Percentiles rank a stretch among this genome's conserved stretches.
Evolutionary conservation across 2,113 vertebrate species (phyloP).

Genomic region (Bucco capensis): DNA sequence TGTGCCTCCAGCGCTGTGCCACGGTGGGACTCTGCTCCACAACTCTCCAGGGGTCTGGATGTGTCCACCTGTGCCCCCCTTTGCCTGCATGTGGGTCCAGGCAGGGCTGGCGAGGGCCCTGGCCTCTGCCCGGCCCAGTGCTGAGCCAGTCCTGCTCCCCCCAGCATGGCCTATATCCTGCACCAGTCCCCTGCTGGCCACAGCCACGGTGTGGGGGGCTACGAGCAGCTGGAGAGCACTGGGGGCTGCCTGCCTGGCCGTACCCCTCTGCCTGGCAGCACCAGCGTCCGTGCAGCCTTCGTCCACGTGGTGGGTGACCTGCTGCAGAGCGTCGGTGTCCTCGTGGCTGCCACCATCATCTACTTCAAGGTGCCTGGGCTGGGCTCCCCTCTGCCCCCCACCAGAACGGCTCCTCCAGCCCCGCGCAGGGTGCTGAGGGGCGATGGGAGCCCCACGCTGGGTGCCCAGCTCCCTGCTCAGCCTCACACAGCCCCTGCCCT

Average conservation of each 20-base stretch:
- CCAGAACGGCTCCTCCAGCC: background rate
- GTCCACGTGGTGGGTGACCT: conserved; percentile 95
- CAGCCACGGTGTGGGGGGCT: conserved; percentile 71
- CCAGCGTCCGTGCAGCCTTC: conserved; percentile 91
- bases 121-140: rapidly evolving
- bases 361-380: conserved; percentile 84
- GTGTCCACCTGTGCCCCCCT: background rate
- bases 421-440: rapidly evolving
- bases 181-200: conserved; percentile 86
- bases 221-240: conserved; percentile 83
- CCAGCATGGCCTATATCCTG: conserved; percentile 95
- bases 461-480: background rate
- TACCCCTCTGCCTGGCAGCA: conserved; percentile 78
- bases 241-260: conserved; percentile 43
- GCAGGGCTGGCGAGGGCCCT: background rate
- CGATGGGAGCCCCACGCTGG: background rate
- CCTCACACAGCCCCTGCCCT: background rate
- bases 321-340: conserved; percentile 92
- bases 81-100: background rate
- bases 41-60: too few species aligned
- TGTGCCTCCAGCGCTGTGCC: background rate
- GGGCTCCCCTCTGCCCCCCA: rapidly evolving
- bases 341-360: conserved; percentile 90
- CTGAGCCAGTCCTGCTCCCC: background rate
- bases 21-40: background rate